A percentile compares a stretch with the other conserved stretches of the same genome.
These are phyloP conservation scores for Pterocles burchelli DNA, from an alignment of 2,113 vertebrate genomes.

Conservation along the genomic window DNA sequence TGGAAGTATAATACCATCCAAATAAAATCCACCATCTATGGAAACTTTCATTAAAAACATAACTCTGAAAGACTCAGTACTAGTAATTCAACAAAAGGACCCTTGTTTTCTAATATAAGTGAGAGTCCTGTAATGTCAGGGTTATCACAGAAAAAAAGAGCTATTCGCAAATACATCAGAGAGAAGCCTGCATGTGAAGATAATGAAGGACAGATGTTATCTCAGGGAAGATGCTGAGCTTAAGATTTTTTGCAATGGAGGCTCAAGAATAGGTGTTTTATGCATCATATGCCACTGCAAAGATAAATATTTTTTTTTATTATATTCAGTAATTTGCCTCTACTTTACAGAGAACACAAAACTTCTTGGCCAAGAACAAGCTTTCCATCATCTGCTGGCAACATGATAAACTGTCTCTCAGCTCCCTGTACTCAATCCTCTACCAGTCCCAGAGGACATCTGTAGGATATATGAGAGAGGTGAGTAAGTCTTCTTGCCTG, in stretches of 20 bases:
- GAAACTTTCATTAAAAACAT: conserved; percentile 57
- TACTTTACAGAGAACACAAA: background rate
- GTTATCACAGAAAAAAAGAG: background rate
- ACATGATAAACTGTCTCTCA: background rate
- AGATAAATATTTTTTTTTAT: rapidly evolving
- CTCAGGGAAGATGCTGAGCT: background rate
- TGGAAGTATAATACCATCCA: conserved; percentile 21
- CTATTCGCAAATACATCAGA: conserved; percentile 8
- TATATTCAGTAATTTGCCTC: background rate
- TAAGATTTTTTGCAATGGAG: background rate
- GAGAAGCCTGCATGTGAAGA: background rate
- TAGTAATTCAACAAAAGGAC: conserved; percentile 19
- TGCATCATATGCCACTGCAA: background rate
- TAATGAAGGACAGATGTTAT: conserved; percentile 50
- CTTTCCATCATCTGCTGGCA: background rate
- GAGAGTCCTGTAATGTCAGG: background rate
- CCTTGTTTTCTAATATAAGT: conserved; percentile 20
- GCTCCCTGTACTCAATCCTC: background rate
- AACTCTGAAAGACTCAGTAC: background rate
- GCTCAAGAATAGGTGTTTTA: background rate
- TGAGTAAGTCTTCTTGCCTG: background rate
- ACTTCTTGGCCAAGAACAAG: background rate
- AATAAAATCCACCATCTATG: conserved; percentile 31
- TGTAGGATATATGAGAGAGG: background rate
- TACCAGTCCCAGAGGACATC: background rate